Conservation (phyloP, 2,888 invertebrate species). For the Leptinotarsa juncta region DNA sequence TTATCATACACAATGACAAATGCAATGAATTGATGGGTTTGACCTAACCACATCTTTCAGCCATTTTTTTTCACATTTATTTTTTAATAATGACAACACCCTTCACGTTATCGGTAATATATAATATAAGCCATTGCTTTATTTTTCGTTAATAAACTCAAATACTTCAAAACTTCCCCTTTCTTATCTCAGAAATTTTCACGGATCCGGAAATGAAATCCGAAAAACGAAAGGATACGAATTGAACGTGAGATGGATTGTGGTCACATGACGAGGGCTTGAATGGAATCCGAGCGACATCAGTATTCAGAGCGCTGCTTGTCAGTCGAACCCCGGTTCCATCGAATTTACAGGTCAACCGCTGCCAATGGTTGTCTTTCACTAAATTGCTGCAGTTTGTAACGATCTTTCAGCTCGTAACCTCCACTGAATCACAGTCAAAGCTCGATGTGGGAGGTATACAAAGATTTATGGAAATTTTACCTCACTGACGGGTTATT, state of each 20-base stretch:
- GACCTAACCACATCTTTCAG: no score
- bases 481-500: conserved; percentile 17
- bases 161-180: background rate
- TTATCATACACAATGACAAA: no score
- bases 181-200: background rate
- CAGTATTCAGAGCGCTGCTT: conserved; percentile 61
- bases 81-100: no score
- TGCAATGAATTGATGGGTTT: no score
- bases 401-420: conserved; percentile 45
- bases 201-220: background rate
- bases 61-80: no score
- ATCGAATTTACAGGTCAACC: conserved; percentile 60
- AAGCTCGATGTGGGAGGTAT: conserved; percentile 23
- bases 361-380: conserved; percentile 60
- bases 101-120: no score
- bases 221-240: conserved; percentile 53
- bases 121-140: no score
- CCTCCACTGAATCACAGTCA: conserved; percentile 46
- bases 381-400: conserved; percentile 55
- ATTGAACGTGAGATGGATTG: conserved; percentile 56
- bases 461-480: conserved; percentile 32
- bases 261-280: conserved; percentile 57
- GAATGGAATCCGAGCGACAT: conserved; percentile 45
- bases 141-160: no score
- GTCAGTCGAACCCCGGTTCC: conserved; percentile 55